Conservation (phyloP, 2,888 invertebrate genomes). For the Noctua janthe region DNA sequence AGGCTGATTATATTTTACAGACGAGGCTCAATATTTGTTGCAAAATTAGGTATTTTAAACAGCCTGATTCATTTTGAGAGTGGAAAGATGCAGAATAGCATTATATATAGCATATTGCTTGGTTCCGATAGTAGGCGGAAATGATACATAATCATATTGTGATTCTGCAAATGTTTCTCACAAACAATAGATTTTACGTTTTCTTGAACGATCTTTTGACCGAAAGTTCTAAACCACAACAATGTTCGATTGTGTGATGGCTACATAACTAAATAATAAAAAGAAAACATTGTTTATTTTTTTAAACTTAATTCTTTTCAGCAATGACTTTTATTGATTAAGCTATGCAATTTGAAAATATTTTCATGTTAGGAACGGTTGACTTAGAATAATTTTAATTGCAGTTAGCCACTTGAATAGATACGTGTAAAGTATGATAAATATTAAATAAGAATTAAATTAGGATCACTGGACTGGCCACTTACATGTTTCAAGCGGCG, state of each 20-base stretch:
- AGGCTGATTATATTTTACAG: neutral
- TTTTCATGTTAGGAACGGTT: neutral
- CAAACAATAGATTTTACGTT: neutral
- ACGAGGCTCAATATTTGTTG: neutral
- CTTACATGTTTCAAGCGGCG: conserved; percentile 46
- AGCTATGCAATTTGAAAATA: neutral
- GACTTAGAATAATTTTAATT: too few relatives aligned
- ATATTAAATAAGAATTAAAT: neutral
- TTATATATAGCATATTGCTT: neutral
- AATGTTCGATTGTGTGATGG: neutral
- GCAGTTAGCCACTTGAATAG: neutral
- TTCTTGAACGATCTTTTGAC: neutral
- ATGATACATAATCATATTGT: neutral
- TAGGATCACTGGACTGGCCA: conserved; percentile 47
- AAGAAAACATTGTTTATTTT: neutral
- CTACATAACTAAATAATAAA: too few relatives aligned
- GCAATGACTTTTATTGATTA: neutral
- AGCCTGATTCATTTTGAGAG: neutral
- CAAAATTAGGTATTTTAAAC: neutral
- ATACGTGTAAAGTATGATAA: too few relatives aligned
- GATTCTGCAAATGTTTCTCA: neutral
- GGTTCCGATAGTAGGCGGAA: neutral
- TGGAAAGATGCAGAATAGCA: neutral
- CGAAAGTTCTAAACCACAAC: neutral
- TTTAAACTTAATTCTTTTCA: neutral